A percentile compares a stretch with the other conserved stretches of the same genome.
Conservation (phyloP, 2,797 vertebrate species). For the Aplochiton taeniatus region DNA sequence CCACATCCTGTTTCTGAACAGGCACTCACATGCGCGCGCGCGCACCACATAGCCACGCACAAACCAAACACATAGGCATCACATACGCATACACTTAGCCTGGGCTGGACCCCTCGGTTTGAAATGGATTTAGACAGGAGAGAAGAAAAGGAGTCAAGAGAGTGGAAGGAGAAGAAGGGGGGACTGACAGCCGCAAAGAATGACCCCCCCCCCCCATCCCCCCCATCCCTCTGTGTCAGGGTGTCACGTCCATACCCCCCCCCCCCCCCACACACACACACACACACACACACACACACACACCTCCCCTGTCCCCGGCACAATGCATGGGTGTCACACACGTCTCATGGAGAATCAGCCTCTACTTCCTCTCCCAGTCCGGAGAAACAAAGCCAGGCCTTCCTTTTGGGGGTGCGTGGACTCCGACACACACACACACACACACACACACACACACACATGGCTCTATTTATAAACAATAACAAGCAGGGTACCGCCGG, state of each 20-base stretch:
- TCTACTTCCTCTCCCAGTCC: constrained; percentile 75
- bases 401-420: constrained; percentile 34
- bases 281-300: constrained; percentile 22
- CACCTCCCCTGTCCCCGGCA: constrained; percentile 44
- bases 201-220: constrained; percentile 38
- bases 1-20: constrained; percentile 60
- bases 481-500: constrained; percentile 64
- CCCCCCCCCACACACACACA: constrained; percentile 6
- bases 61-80: constrained; percentile 8
- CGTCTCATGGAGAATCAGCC: constrained; percentile 74
- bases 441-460: constrained; percentile 51
- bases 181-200: constrained; percentile 56
- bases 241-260: constrained; percentile 30
- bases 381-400: constrained; percentile 75
- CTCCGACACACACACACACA: too few relatives aligned
- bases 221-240: constrained; percentile 32
- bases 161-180: constrained; percentile 13
- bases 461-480: constrained; percentile 81
- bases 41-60: constrained; percentile 15
- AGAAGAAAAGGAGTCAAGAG: constrained; percentile 44
- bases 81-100: neutral
- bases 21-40: constrained; percentile 16
- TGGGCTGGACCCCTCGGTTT: constrained; percentile 2
- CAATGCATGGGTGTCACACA: constrained; percentile 76
- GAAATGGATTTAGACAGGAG: constrained; percentile 26